Evolutionary conservation across 2,113 vertebrate species (phyloP).

Genomic region (Balaeniceps rex): DNA sequence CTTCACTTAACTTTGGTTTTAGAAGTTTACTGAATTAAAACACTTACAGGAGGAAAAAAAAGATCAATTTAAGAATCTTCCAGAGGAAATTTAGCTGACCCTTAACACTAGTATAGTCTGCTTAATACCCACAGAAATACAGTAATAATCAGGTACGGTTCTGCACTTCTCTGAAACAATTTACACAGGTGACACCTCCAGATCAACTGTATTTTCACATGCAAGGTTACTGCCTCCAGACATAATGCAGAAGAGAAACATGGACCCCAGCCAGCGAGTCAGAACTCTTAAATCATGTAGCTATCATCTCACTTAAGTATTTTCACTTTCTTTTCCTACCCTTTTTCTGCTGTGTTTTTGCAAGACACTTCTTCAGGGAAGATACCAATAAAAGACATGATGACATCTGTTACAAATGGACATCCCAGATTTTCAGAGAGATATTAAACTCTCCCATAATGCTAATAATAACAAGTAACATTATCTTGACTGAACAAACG

Average conservation of each 20-base stretch:
- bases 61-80: neutral
- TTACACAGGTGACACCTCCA: neutral
- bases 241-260: neutral
- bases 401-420: neutral
- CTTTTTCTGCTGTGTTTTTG: neutral
- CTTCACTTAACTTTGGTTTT: neutral
- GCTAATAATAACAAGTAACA: neutral
- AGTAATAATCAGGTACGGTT: neutral
- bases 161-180: neutral
- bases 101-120: neutral
- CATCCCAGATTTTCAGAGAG: neutral
- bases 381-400: neutral
- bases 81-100: neutral
- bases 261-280: neutral
- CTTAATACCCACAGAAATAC: neutral
- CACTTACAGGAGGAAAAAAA: neutral
- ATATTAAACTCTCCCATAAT: neutral
- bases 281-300: neutral
- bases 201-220: neutral
- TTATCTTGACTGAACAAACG: neutral
- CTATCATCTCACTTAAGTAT: neutral
- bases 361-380: neutral
- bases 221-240: neutral
- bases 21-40: neutral
- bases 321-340: neutral